phyloP scores from a whole-genome alignment of 2,888 invertebrate genomes.

The Hyalella azteca region DNA sequence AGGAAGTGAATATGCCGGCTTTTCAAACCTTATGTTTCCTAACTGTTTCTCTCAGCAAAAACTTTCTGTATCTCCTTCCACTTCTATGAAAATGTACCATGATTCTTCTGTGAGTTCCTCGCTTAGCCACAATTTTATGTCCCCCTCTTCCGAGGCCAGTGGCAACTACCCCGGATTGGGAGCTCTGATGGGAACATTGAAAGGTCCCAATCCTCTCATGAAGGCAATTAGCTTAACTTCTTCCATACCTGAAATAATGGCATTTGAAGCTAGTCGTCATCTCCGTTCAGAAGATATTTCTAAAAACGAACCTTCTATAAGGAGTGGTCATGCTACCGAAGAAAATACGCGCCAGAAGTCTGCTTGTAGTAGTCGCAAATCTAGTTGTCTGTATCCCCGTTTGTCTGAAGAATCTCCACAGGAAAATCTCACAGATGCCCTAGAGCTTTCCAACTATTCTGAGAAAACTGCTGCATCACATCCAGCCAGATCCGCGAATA shows the following conservation, averaged over 20 bases:
- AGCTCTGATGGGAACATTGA: not conserved
- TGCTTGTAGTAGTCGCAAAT: not conserved
- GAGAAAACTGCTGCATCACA: too few species aligned
- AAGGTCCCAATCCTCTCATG: conserved; percentile 3
- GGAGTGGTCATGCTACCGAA: too few species aligned
- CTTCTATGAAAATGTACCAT: conserved; percentile 21
- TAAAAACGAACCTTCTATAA: too few species aligned
- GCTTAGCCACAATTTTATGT: conserved; percentile 2
- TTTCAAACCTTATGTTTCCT: not conserved
- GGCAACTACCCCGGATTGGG: not conserved
- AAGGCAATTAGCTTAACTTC: conserved; percentile 15
- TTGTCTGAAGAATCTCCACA: not conserved
- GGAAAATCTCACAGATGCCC: too few species aligned
- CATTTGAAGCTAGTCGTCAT: not conserved
- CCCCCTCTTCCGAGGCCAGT: not conserved
- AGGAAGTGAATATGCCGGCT: not conserved
- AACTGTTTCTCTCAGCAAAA: not conserved
- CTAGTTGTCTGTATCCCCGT: not conserved
- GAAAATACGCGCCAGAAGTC: too few species aligned
- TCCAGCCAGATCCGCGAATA: too few species aligned
- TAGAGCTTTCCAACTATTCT: too few species aligned
- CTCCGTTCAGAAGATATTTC: not conserved
- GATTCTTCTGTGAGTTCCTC: conserved; percentile 5
- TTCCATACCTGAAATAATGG: not conserved
- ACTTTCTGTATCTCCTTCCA: not conserved